Conservation (phyloP, 2,888 invertebrate species). For the Cosmia trapezina region DNA sequence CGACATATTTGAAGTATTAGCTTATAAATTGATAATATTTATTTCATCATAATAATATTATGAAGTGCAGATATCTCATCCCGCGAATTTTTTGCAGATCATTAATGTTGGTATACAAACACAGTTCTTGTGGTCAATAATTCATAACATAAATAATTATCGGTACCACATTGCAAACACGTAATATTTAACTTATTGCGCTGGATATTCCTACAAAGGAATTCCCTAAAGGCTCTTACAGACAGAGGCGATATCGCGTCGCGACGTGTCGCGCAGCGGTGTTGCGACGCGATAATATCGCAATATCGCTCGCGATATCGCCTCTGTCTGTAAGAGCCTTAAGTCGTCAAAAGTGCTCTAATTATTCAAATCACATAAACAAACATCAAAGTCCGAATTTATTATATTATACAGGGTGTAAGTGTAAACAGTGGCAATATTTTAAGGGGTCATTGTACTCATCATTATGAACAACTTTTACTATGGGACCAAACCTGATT, state of each 20-base stretch:
- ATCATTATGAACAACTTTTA: no score
- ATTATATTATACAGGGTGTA: no score
- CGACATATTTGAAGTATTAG: background rate
- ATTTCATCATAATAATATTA: slow-evolving; percentile 28
- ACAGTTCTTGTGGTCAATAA: background rate
- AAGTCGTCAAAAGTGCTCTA: slow-evolving; percentile 7
- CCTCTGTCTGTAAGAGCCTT: no score
- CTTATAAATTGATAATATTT: slow-evolving; percentile 19
- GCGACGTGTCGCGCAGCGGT: no score
- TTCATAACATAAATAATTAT: background rate
- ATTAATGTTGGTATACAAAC: background rate
- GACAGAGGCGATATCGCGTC: no score
- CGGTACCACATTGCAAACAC: background rate
- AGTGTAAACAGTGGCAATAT: no score
- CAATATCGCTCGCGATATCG: no score
- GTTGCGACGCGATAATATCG: no score
- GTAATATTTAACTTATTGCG: background rate
- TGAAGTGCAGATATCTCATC: slow-evolving; percentile 1
- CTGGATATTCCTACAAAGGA: background rate
- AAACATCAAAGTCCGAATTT: slow-evolving; percentile 8
- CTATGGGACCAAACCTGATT: no score
- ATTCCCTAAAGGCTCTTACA: no score
- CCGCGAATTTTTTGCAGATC: background rate
- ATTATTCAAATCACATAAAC: slow-evolving; percentile 9
- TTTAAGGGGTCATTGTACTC: no score